These are phyloP conservation scores for Pyrocoelia pectoralis DNA, from an alignment of 2,888 invertebrate species.

Conservation along the genomic window DNA sequence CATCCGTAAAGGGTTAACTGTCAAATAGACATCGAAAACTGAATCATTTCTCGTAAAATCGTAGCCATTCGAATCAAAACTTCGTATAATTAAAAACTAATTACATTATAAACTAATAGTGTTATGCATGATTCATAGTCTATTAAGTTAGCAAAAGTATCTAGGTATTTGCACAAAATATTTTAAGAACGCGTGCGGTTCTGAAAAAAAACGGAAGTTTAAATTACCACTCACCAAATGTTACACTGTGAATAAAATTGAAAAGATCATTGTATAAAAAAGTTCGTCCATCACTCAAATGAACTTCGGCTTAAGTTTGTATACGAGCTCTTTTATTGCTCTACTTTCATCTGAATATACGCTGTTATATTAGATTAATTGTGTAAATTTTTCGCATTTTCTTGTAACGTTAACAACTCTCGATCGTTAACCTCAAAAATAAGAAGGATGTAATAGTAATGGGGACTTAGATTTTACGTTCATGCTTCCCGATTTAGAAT, in stretches of 20 bases:
- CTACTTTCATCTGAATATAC: background rate
- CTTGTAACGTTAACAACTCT: too few species aligned
- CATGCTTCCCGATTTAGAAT: too few species aligned
- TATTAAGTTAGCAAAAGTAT: too few species aligned
- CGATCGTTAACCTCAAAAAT: too few species aligned
- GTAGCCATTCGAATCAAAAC: background rate
- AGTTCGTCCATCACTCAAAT: background rate
- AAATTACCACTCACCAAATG: background rate
- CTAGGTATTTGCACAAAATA: too few species aligned
- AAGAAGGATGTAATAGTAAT: too few species aligned
- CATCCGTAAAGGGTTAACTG: conserved; percentile 8
- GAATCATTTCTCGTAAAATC: conserved; percentile 1
- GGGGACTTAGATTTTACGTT: too few species aligned
- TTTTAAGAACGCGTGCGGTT: background rate
- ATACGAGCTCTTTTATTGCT: background rate
- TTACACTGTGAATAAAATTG: background rate
- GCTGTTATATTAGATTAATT: background rate
- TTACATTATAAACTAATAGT: too few species aligned
- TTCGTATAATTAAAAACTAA: too few species aligned
- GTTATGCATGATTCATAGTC: too few species aligned
- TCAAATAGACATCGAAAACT: background rate
- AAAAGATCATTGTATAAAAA: background rate
- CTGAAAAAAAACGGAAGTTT: background rate
- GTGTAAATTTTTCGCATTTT: too few species aligned
- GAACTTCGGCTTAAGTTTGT: background rate